phyloP scores from a whole-genome alignment of 2,888 invertebrate genomes.

The Ormyrus nitidulus region DNA sequence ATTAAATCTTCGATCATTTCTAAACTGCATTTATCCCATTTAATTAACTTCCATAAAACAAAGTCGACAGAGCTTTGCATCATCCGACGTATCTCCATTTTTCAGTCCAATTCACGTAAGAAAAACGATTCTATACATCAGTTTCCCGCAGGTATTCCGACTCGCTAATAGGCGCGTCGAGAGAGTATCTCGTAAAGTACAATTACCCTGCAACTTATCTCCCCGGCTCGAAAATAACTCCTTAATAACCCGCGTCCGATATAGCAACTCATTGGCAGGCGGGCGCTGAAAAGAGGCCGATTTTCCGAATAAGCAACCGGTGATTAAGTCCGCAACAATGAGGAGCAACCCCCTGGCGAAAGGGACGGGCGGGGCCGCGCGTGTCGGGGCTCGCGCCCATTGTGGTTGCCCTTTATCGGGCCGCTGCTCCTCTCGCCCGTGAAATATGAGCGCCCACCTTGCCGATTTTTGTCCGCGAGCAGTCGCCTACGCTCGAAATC shows the following conservation, averaged over 20 bases:
- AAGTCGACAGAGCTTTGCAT: no score
- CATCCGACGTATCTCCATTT: not conserved
- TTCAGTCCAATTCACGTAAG: not conserved
- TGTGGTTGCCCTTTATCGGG: conserved; percentile 70
- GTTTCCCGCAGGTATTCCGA: no score
- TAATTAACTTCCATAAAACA: no score
- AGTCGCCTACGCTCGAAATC: conserved; percentile 19
- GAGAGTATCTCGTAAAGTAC: not conserved
- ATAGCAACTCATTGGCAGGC: not conserved
- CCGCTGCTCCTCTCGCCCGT: conserved; percentile 63
- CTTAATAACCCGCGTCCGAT: conserved; percentile 6
- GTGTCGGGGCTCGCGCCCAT: conserved; percentile 60
- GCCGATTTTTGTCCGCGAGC: not conserved
- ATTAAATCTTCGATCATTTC: no score
- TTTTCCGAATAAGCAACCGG: conserved; percentile 23
- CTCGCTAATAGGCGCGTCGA: no score
- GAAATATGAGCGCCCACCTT: conserved; percentile 63
- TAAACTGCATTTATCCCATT: no score
- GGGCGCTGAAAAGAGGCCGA: not conserved
- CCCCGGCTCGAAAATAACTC: not conserved
- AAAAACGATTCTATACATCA: conserved; percentile 5
- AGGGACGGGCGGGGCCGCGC: conserved; percentile 60
- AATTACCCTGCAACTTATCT: not conserved
- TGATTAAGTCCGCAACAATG: conserved; percentile 53
- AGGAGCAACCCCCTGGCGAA: conserved; percentile 36